These are phyloP conservation scores for Callosobruchus maculatus DNA, from an alignment of 2,888 invertebrate genomes.

Conservation along the genomic window DNA sequence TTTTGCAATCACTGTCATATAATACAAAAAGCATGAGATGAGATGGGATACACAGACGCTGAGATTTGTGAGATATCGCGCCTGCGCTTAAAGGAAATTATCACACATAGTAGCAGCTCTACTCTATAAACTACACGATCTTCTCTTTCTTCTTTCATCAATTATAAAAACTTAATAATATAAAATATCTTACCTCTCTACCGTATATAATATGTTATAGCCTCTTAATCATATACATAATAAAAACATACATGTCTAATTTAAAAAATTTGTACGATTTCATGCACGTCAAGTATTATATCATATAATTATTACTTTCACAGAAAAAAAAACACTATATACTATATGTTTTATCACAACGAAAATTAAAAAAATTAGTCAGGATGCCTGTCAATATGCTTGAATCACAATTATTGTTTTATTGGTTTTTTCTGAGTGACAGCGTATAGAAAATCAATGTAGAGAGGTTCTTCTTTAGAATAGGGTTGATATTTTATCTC, in stretches of 20 bases:
- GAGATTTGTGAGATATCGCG: conserved; percentile 23
- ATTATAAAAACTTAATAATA: conserved; percentile 31
- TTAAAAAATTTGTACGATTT: conserved; percentile 31
- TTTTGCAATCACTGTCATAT: conserved; percentile 20
- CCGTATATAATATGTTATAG: conserved; percentile 23
- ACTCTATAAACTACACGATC: conserved; percentile 14
- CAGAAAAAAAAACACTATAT: conserved; percentile 24
- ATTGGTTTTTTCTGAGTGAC: not conserved
- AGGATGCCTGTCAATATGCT: not conserved
- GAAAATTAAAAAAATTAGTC: conserved; percentile 16
- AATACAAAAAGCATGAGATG: conserved; percentile 33
- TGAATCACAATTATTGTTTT: conserved; percentile 5
- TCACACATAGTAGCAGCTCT: conserved; percentile 30
- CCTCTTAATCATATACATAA: conserved; percentile 25
- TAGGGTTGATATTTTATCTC: not conserved
- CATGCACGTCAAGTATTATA: conserved; percentile 25
- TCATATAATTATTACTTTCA: conserved; percentile 19
- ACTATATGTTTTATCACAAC: conserved; percentile 29
- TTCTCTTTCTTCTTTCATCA: conserved; percentile 5
- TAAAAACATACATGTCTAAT: conserved; percentile 27
- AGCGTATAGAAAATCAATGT: not conserved
- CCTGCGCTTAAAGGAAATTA: conserved; percentile 25
- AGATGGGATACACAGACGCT: conserved; percentile 15
- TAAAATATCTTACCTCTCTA: conserved; percentile 31
- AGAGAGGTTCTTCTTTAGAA: not conserved